Conservation (phyloP, 2,113 vertebrate genomes). For the Cavia porcellus region DNA sequence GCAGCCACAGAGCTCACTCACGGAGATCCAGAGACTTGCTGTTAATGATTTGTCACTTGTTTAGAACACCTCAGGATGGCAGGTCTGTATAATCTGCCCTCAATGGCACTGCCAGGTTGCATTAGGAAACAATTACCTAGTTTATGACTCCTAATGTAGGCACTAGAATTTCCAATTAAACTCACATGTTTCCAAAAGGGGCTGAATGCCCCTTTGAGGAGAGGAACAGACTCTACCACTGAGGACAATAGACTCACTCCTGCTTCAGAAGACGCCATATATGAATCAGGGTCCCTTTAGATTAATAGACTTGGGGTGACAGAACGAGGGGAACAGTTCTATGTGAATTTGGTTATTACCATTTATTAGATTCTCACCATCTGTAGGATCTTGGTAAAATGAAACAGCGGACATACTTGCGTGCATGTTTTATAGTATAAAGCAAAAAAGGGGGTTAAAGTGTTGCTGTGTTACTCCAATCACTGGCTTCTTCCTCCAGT, state of each 20-base stretch:
- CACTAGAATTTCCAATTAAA: constrained; percentile 82
- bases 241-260: neutral
- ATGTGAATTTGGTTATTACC: neutral
- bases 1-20: constrained; percentile 76
- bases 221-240: constrained; percentile 25
- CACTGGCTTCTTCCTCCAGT: neutral
- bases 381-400: constrained; percentile 10
- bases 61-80: constrained; percentile 84
- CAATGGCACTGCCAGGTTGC: constrained; percentile 78
- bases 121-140: constrained; percentile 80
- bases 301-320: constrained; percentile 15
- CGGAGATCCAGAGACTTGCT: constrained; percentile 84
- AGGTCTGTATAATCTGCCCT: constrained; percentile 85
- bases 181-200: constrained; percentile 60
- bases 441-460: neutral
- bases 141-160: constrained; percentile 71
- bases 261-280: neutral
- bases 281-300: neutral
- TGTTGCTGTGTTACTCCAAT: neutral
- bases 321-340: neutral
- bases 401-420: neutral
- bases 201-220: constrained; percentile 42
- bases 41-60: constrained; percentile 88
- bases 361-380: neutral
- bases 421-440: neutral